Evolutionary conservation across 1,140 invertebrate species (phyloP).

Genomic region (Macrosteles quadrilineatus): DNA sequence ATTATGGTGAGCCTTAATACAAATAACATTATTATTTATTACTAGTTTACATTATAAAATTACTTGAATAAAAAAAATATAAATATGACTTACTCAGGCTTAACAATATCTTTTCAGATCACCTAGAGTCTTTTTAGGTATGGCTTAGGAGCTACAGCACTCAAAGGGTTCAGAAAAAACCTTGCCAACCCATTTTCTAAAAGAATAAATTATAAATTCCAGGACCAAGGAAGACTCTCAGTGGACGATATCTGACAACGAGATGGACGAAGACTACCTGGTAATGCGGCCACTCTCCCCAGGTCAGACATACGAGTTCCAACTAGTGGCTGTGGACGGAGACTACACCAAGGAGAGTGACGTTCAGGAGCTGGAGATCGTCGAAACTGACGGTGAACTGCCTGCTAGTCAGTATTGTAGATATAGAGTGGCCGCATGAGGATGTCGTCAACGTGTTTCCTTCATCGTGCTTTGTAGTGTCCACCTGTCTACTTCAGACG

Average conservation of each 20-base stretch:
- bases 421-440: background rate
- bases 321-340: slow-evolving; percentile 91
- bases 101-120: too few species aligned
- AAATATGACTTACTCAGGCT: too few species aligned
- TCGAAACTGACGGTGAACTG: slow-evolving; percentile 23
- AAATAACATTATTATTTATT: too few species aligned
- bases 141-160: too few species aligned
- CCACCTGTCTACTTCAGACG: too few species aligned
- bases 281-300: slow-evolving; percentile 77
- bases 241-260: slow-evolving; percentile 60
- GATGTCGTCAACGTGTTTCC: background rate
- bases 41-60: too few species aligned
- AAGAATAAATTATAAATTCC: too few species aligned
- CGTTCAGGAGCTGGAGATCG: slow-evolving; percentile 73
- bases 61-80: too few species aligned
- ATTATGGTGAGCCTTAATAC: too few species aligned
- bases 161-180: too few species aligned
- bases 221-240: slow-evolving; percentile 69
- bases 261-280: slow-evolving; percentile 73
- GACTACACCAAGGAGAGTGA: slow-evolving; percentile 71
- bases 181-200: too few species aligned
- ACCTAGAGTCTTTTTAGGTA: too few species aligned
- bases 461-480: slow-evolving; percentile 4
- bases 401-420: slow-evolving; percentile 17
- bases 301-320: slow-evolving; percentile 86